phyloP scores from a whole-genome alignment of 2,113 vertebrate species.

The Muscicapa adusta region DNA sequence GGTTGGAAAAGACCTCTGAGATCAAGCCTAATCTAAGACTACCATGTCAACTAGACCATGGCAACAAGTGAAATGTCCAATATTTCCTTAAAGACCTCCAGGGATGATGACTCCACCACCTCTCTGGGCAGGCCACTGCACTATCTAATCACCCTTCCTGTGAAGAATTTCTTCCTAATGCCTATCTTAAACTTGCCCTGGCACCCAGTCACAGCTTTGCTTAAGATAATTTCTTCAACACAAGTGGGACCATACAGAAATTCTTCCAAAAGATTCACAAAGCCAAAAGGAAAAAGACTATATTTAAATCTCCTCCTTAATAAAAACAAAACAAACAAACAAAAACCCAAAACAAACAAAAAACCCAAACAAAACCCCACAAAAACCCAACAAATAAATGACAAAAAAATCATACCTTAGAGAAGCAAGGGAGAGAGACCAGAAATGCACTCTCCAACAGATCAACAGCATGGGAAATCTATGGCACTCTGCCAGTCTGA shows the following conservation, averaged over 20 bases:
- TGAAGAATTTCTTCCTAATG: background rate
- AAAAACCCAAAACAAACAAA: background rate
- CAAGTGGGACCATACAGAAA: background rate
- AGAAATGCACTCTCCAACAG: background rate
- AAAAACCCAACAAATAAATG: background rate
- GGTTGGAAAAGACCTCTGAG: background rate
- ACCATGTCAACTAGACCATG: background rate
- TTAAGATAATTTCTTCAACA: background rate
- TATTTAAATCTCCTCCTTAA: background rate
- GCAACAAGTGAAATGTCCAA: fast-evolving
- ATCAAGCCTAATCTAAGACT: background rate
- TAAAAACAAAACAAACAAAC: background rate
- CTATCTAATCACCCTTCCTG: background rate
- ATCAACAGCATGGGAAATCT: background rate
- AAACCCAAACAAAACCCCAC: background rate
- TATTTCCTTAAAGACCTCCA: background rate
- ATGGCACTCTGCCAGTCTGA: background rate
- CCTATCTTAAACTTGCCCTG: background rate
- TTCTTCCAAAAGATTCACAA: background rate
- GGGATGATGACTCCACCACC: background rate
- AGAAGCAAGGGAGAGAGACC: background rate
- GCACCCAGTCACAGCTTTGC: background rate
- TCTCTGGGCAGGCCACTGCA: background rate
- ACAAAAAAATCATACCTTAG: background rate
- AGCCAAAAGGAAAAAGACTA: background rate